Evolutionary conservation across 2,888 invertebrate species (phyloP).

Genomic region (Morinoia aosen): DNA sequence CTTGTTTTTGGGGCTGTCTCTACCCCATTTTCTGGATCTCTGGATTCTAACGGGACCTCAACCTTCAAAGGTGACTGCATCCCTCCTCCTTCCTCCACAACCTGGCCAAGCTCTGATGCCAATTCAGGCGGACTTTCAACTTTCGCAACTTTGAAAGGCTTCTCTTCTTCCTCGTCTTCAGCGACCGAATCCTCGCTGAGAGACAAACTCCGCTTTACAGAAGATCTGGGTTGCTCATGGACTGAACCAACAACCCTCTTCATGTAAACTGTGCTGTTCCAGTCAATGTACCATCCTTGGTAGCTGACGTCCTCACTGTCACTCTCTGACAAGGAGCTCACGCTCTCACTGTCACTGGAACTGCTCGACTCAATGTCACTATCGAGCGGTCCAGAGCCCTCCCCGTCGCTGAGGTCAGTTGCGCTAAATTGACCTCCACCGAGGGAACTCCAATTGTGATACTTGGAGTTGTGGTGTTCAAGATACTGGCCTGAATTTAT

Average conservation of each 20-base stretch:
- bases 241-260: not conserved
- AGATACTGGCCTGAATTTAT: not conserved
- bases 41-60: not conserved
- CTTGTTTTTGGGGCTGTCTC: not conserved
- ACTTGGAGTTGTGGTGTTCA: not conserved
- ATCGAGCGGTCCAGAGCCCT: not conserved
- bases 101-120: not conserved
- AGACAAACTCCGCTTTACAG: not conserved
- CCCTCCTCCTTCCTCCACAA: not conserved
- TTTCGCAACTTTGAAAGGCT: slow-evolving; percentile 3
- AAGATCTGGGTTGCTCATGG: not conserved
- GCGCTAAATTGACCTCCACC: not conserved
- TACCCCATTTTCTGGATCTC: not conserved
- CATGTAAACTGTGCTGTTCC: slow-evolving; percentile 34
- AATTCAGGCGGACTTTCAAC: not conserved
- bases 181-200: not conserved
- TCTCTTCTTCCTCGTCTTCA: slow-evolving; percentile 8
- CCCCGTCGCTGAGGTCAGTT: not conserved
- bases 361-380: slow-evolving; percentile 37
- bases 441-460: not conserved
- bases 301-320: slow-evolving; percentile 43
- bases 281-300: slow-evolving; percentile 44
- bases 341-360: slow-evolving; percentile 24
- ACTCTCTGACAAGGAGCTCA: not conserved
- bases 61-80: not conserved